Percentiles rank a stretch among this genome's conserved stretches.
Conservation (phyloP, 2,888 invertebrate genomes). For the Ditylenchus weischeri region DNA sequence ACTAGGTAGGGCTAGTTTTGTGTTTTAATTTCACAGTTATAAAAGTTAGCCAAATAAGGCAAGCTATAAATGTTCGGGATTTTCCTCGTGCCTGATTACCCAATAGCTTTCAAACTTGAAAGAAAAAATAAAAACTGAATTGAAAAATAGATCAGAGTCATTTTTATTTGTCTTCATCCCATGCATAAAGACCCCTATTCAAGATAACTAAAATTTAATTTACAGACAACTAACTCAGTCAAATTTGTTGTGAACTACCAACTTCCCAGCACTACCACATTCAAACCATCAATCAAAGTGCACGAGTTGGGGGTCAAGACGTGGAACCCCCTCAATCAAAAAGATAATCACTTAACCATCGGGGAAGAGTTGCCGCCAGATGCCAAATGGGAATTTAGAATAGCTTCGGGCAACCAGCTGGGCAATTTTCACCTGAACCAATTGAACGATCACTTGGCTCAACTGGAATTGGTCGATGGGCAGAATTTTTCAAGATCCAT, state of each 20-base stretch:
- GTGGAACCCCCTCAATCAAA: neutral
- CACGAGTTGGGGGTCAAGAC: neutral
- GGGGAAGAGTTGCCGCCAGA: slow-evolving; percentile 25
- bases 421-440: slow-evolving; percentile 25
- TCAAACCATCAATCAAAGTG: neutral
- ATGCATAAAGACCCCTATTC: no score
- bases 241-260: slow-evolving; percentile 36
- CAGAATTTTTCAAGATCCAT: no score
- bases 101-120: no score
- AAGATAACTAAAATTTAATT: neutral
- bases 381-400: slow-evolving; percentile 30
- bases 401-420: slow-evolving; percentile 30
- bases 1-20: no score
- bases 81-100: no score
- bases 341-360: neutral
- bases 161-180: no score
- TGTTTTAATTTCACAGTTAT: no score
- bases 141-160: no score
- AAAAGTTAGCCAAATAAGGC: no score
- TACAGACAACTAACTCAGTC: slow-evolving; percentile 23
- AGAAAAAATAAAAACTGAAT: no score
- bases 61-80: no score
- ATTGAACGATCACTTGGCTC: slow-evolving; percentile 29
- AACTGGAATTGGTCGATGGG: no score
- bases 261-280: neutral